Evolutionary conservation across 2,113 vertebrate species (phyloP).

Genomic region (Seriola rivoliana): DNA sequence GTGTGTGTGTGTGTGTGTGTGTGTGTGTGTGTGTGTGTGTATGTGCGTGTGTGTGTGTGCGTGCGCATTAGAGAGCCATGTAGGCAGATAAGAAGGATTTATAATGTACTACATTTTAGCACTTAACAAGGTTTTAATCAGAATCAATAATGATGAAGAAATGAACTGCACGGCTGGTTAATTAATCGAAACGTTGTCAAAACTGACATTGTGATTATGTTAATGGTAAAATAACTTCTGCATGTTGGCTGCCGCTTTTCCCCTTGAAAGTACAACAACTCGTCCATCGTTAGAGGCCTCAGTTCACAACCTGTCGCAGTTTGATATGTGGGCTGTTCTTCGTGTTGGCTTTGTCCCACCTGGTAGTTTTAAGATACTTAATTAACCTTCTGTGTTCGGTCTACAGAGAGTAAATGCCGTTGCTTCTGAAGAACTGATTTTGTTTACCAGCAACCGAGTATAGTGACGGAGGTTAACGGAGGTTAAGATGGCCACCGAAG

Average conservation of each 20-base stretch:
- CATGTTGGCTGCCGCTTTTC: neutral
- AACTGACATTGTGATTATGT: neutral
- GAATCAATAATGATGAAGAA: neutral
- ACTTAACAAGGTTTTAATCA: neutral
- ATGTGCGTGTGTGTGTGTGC: too few relatives aligned
- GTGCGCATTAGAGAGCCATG: too few relatives aligned
- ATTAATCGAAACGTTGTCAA: neutral
- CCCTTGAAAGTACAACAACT: neutral
- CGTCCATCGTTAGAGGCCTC: neutral
- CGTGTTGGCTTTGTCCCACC: neutral
- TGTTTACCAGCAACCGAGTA: too few relatives aligned
- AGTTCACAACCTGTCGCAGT: neutral
- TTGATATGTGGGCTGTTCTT: neutral
- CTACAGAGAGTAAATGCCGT: too few relatives aligned
- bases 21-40: too few relatives aligned
- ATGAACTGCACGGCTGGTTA: neutral
- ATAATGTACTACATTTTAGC: neutral
- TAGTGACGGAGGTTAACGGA: too few relatives aligned
- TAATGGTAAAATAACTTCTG: neutral
- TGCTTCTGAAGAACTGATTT: too few relatives aligned
- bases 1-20: too few relatives aligned
- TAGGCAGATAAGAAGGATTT: neutral
- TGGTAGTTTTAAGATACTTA: neutral
- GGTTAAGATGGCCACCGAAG: too few relatives aligned
- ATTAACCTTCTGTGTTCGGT: neutral